Conservation (phyloP, 2,113 vertebrate species). For the Apistogramma diplotaenia region DNA sequence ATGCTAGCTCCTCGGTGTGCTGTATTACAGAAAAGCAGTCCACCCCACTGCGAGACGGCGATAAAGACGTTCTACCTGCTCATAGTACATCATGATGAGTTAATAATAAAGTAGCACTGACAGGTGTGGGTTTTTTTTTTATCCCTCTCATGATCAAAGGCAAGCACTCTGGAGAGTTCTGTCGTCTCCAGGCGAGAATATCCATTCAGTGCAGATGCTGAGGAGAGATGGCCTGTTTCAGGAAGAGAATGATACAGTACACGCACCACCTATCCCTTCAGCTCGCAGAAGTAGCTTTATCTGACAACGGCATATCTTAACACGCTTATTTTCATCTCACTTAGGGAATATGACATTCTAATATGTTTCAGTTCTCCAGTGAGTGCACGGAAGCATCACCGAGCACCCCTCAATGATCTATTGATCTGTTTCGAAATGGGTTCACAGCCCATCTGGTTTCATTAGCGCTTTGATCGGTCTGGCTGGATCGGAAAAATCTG, state of each 20-base stretch:
- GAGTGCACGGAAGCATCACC: slow-evolving; percentile 34
- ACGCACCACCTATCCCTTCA: slow-evolving; percentile 38
- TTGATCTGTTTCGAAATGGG: slow-evolving; percentile 47
- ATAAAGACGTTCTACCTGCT: slow-evolving; percentile 72
- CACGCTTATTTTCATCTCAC: slow-evolving; percentile 60
- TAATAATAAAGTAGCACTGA: slow-evolving; percentile 76
- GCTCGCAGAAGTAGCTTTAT: slow-evolving; percentile 49
- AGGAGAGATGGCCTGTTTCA: slow-evolving; percentile 67
- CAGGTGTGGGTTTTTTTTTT: slow-evolving; percentile 67
- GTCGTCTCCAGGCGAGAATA: slow-evolving; percentile 72
- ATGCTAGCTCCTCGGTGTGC: slow-evolving; percentile 38
- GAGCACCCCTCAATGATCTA: slow-evolving; percentile 6
- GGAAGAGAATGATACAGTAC: slow-evolving; percentile 53
- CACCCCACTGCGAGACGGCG: slow-evolving; percentile 47
- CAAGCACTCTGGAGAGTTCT: slow-evolving; percentile 67
- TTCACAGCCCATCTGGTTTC: slow-evolving; percentile 54
- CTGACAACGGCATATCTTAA: slow-evolving; percentile 61
- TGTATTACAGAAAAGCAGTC: slow-evolving; percentile 43
- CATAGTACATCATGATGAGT: slow-evolving; percentile 74
- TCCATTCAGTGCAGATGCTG: slow-evolving; percentile 71
- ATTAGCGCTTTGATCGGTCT: slow-evolving; percentile 58
- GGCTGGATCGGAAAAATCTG: slow-evolving; percentile 20
- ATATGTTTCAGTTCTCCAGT: slow-evolving; percentile 47
- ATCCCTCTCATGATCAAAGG: slow-evolving; percentile 71
- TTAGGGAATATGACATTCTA: slow-evolving; percentile 57